Evolutionary conservation across 2,797 vertebrate genomes (phyloP).

Genomic region (Schizopygopsis malacanthus): DNA sequence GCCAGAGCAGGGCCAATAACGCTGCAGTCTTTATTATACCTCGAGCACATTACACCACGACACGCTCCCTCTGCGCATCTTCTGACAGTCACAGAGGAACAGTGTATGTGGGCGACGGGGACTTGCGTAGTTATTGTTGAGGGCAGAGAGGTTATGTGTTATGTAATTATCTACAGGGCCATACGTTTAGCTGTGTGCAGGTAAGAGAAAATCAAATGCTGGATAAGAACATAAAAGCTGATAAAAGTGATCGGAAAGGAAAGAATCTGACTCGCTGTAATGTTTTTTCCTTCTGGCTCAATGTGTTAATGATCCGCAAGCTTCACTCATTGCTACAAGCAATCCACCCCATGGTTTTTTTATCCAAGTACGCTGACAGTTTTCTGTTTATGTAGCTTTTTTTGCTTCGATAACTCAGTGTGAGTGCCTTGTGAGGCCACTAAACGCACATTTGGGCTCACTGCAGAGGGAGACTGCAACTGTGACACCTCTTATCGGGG

Average conservation of each 20-base stretch:
- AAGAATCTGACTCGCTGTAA: conserved; percentile 52
- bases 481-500: background rate
- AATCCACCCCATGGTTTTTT: conserved; percentile 7
- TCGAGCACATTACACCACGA: conserved; percentile 75
- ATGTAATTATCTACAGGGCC: background rate
- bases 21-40: conserved; percentile 74
- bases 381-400: conserved; percentile 4
- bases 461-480: conserved; percentile 13
- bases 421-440: conserved; percentile 15
- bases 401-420: conserved; percentile 23
- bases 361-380: conserved; percentile 23
- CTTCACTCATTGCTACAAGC: conserved; percentile 16
- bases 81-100: conserved; percentile 57
- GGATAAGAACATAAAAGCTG: background rate
- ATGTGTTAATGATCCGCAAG: conserved; percentile 11
- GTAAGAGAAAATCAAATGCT: background rate
- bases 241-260: conserved; percentile 57
- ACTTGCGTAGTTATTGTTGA: conserved; percentile 50
- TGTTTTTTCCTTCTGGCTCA: background rate
- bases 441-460: conserved; percentile 43
- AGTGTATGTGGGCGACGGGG: conserved; percentile 55
- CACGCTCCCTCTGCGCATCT: conserved; percentile 59
- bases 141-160: background rate
- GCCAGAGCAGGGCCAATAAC: conserved; percentile 68
- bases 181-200: background rate